phyloP scores from a whole-genome alignment of 2,113 vertebrate genomes.

The Cynocephalus volans region DNA sequence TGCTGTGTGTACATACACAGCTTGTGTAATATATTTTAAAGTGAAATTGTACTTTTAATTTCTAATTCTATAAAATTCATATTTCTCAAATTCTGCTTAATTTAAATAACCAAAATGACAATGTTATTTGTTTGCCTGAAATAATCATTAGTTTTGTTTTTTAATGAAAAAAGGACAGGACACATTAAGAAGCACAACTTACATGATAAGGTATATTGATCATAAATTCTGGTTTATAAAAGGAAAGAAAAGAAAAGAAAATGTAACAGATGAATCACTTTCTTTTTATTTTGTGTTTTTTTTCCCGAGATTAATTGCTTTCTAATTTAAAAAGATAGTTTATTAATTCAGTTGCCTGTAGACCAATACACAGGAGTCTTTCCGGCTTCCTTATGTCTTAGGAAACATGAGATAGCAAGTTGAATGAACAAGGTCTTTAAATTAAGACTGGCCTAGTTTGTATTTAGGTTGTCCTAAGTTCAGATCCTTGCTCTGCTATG shows the following conservation, averaged over 20 bases:
- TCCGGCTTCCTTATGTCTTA: not conserved
- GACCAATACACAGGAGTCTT: not conserved
- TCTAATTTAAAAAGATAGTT: not conserved
- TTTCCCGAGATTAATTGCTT: not conserved
- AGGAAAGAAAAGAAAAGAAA: not conserved
- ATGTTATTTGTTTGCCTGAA: not conserved
- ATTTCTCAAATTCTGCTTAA: slow-evolving; percentile 32
- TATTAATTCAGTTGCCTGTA: slow-evolving; percentile 2
- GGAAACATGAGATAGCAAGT: not conserved
- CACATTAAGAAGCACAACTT: not conserved
- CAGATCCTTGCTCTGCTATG: not conserved
- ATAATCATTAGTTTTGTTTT: slow-evolving; percentile 40
- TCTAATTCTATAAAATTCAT: not conserved
- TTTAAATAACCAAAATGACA: slow-evolving; percentile 25
- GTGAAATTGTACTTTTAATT: not conserved
- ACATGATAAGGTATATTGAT: not conserved
- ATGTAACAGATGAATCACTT: not conserved
- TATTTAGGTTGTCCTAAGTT: slow-evolving; percentile 40
- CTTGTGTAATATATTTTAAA: slow-evolving; percentile 4
- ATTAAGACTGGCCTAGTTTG: slow-evolving; percentile 40
- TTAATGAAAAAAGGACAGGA: not conserved
- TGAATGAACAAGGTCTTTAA: slow-evolving; percentile 40
- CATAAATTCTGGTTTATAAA: not conserved
- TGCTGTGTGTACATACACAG: not conserved
- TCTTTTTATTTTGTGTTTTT: no score